Percentiles rank a stretch among this genome's conserved stretches.
Evolutionary conservation across 2,888 invertebrate species (phyloP).

Genomic region (Chrysolina americana): DNA sequence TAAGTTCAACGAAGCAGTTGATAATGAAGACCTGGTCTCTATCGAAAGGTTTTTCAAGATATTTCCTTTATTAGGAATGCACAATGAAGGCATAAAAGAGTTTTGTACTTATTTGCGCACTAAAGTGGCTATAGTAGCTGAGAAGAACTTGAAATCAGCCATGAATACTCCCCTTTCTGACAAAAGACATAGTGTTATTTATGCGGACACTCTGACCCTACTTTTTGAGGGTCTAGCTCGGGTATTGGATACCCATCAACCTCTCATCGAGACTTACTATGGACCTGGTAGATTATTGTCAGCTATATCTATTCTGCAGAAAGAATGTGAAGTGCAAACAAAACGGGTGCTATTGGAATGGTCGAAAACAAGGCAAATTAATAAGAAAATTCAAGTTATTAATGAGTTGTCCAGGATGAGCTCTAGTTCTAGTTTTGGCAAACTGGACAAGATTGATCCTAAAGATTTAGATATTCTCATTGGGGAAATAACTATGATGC

Average conservation of each 20-base stretch:
- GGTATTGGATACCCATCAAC: slow-evolving; percentile 89
- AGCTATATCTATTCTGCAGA: slow-evolving; percentile 81
- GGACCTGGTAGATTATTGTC: slow-evolving; percentile 83
- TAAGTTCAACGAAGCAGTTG: slow-evolving; percentile 93
- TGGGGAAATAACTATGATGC: slow-evolving; percentile 92
- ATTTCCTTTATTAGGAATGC: slow-evolving; percentile 94
- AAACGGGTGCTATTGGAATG: slow-evolving; percentile 81
- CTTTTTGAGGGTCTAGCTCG: slow-evolving; percentile 89
- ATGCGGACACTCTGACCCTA: slow-evolving; percentile 87
- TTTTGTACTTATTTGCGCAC: slow-evolving; percentile 90
- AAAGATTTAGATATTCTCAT: slow-evolving; percentile 90
- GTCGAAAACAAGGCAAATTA: slow-evolving; percentile 77
- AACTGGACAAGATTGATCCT: slow-evolving; percentile 79
- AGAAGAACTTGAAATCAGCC: slow-evolving; percentile 80
- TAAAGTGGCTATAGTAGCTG: slow-evolving; percentile 80
- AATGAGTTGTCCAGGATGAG: slow-evolving; percentile 73
- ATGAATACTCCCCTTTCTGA: slow-evolving; percentile 78
- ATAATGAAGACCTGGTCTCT: slow-evolving; percentile 87
- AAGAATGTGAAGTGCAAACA: slow-evolving; percentile 82
- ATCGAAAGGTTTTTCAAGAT: slow-evolving; percentile 97
- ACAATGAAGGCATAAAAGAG: slow-evolving; percentile 89
- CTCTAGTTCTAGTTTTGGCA: slow-evolving; percentile 65
- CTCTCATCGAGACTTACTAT: slow-evolving; percentile 90
- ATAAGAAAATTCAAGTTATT: slow-evolving; percentile 76
- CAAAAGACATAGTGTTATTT: slow-evolving; percentile 83